Evolutionary conservation across 1,140 invertebrate species (phyloP).

Genomic region (Drosophila auraria): DNA sequence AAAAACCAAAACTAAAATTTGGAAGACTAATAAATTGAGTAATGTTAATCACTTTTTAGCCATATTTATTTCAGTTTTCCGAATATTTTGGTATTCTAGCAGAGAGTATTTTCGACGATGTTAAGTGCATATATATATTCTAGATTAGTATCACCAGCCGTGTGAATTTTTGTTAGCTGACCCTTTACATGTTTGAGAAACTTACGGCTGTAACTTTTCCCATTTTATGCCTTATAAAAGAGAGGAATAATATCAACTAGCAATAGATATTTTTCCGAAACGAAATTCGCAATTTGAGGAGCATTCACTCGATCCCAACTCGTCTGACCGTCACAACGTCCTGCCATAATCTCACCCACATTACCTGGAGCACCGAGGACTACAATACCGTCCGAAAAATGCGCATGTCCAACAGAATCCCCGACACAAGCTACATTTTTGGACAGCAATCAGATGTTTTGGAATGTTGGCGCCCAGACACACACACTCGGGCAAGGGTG

Average conservation of each 20-base stretch:
- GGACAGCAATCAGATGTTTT: constrained; percentile 82
- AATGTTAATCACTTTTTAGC: no score
- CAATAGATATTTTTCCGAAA: no score
- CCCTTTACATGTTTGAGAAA: neutral
- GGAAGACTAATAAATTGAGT: no score
- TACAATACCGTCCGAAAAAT: constrained; percentile 19
- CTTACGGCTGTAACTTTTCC: neutral
- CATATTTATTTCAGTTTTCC: no score
- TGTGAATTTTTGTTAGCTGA: no score
- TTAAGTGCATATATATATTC: no score
- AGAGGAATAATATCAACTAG: no score
- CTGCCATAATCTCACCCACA: constrained; percentile 15
- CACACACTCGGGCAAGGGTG: constrained; percentile 5
- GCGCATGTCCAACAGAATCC: constrained; percentile 64
- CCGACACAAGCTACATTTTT: constrained; percentile 48
- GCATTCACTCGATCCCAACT: neutral
- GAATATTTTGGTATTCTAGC: no score
- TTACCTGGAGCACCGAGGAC: constrained; percentile 25
- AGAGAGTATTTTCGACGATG: no score
- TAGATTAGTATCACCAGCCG: no score
- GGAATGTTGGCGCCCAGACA: constrained; percentile 68
- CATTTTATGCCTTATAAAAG: neutral
- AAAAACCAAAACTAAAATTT: no score
- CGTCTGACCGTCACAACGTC: constrained; percentile 11
- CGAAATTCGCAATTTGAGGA: neutral